Base-by-base conservation (phyloP, 30 jellyfish, hydroid and myxozoan species). In the Catostylus mosaicus region DNA sequence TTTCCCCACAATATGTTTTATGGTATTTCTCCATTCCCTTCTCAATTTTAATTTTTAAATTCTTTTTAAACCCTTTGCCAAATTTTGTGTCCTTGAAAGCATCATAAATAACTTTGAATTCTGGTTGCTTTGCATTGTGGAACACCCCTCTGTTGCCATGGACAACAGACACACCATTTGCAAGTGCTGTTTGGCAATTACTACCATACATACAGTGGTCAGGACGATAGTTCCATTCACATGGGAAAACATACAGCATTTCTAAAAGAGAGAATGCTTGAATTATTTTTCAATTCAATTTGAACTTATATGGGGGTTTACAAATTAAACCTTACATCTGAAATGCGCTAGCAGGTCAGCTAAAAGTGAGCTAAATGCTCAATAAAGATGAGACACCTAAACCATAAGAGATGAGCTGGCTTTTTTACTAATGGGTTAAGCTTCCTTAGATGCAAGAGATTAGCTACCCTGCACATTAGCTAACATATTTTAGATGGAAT, bases 151-250 rank as follows among this genome's bases (percentile, higher is more conserved):
- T 78, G 89, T 82, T 87, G 50, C 98, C 98, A 82, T 93, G 98
- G 63, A 93, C 84, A 22, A 87, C 74, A 0, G 96, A 82, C 31
- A 87, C 82, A 23, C 98, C 98, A 24, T 77, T 60, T 22, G 37
- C 45, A 26, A 38, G 35, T 27, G 98, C 97, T 34, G 82, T 48
- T 27, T 43, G 76, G 75, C 98, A 93, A 31, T 67, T 61, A 88
- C 77, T 93, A 20, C 98, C 98, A 62, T 87, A 80, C 86, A 87
- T 63, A 69, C 98, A 93, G 69, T 87, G 97, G 67, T 86, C 96
- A 3, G 98, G 90, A 1, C 98, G 93, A 57, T 87, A 93, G 48
- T 93, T 93, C 98, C 98, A 93, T 3, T 77, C 90, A 54, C 98
- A 93, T 3, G 98, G 82, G 36, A 85, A 61, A 36, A 73, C 60